A percentile compares a stretch with the other conserved stretches of the same genome.
phyloP scores from a whole-genome alignment of 2,888 invertebrate species.

The Ectemnius lituratus region DNA sequence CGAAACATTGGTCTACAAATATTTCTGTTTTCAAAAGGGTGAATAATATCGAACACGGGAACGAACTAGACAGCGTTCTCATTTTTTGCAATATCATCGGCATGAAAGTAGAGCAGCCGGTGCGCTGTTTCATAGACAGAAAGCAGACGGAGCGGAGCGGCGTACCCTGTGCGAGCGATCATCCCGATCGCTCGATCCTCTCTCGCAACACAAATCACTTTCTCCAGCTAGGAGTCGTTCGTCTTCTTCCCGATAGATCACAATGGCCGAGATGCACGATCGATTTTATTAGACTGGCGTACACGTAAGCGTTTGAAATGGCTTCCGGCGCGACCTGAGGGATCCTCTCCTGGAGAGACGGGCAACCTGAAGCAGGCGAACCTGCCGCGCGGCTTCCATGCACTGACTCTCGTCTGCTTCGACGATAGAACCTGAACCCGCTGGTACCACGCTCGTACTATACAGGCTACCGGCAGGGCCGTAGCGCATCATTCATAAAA shows the following conservation, averaged over 20 bases:
- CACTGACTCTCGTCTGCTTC: conserved; percentile 45
- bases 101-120: too few relatives aligned
- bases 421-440: conserved; percentile 45
- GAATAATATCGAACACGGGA: too few relatives aligned
- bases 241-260: not conserved
- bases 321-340: not conserved
- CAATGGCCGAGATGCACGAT: not conserved
- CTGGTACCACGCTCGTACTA: conserved; percentile 40
- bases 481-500: conserved; percentile 14
- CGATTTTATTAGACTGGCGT: not conserved
- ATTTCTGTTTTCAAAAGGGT: too few relatives aligned
- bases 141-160: not conserved
- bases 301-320: too few relatives aligned
- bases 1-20: too few relatives aligned
- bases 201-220: conserved; percentile 3
- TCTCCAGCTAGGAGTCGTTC: not conserved
- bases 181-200: not conserved
- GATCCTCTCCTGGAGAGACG: conserved; percentile 16
- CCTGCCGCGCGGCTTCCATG: conserved; percentile 47
- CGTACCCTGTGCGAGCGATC: not conserved
- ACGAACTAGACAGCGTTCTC: too few relatives aligned
- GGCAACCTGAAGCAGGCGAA: conserved; percentile 42
- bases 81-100: too few relatives aligned
- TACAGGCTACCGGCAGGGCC: conserved; percentile 43
- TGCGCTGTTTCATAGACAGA: not conserved